Conservation (phyloP, 2,113 vertebrate genomes). For the Grallaria varia region DNA sequence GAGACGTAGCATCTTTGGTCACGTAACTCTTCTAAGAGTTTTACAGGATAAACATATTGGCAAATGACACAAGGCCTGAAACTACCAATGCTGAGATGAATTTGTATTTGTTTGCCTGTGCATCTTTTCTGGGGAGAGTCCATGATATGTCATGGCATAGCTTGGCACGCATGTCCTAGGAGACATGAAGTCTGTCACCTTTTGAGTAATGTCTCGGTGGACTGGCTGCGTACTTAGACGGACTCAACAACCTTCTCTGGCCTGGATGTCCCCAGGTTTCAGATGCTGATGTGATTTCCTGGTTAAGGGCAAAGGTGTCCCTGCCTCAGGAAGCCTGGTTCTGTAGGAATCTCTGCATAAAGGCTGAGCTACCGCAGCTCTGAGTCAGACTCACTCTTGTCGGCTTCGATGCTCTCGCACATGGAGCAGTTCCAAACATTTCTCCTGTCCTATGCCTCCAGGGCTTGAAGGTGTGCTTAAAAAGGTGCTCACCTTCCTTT, state of each 20-base stretch:
- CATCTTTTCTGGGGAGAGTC: neutral
- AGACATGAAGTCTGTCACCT: neutral
- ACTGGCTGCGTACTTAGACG: neutral
- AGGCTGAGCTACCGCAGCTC: neutral
- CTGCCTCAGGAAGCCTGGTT: neutral
- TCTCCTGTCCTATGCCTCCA: neutral
- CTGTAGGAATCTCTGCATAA: neutral
- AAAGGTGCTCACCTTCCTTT: neutral
- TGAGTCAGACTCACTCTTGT: neutral
- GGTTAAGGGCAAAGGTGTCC: neutral
- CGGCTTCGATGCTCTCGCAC: neutral
- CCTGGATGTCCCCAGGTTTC: neutral
- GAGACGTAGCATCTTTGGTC: neutral
- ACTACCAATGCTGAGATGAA: neutral
- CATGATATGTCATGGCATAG: rapidly evolving
- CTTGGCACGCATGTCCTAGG: neutral
- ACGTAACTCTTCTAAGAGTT: neutral
- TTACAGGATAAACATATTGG: neutral
- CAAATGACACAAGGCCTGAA: neutral
- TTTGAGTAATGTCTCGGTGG: neutral
- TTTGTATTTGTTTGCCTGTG: neutral
- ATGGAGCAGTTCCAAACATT: neutral
- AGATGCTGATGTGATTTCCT: neutral
- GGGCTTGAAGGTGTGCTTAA: neutral
- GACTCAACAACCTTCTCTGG: neutral